phyloP scores from a whole-genome alignment of 2,113 vertebrate genomes.

The Panthera uncia region DNA sequence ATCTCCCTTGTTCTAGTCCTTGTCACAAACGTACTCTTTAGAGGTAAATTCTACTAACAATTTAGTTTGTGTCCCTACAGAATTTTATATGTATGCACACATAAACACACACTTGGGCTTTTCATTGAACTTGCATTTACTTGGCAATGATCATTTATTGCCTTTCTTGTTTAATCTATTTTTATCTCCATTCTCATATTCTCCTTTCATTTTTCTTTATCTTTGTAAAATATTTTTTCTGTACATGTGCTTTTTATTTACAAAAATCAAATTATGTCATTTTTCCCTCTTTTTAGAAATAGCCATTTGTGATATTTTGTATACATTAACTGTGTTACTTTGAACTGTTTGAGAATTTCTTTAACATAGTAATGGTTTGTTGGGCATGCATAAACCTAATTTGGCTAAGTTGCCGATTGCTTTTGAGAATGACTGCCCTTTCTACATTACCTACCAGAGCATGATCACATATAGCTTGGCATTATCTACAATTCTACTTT shows the following conservation, averaged over 20 bases:
- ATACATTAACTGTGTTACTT: not conserved
- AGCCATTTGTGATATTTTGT: not conserved
- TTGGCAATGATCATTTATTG: not conserved
- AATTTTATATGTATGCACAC: not conserved
- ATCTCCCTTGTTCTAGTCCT: not conserved
- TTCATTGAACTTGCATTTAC: not conserved
- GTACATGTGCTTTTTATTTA: not conserved
- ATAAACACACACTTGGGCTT: not conserved
- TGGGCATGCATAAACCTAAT: not conserved
- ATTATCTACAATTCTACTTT: not conserved
- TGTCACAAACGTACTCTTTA: not conserved
- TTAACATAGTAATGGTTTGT: not conserved
- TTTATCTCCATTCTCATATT: not conserved
- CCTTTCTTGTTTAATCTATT: not conserved
- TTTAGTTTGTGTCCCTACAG: not conserved
- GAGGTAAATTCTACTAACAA: not conserved
- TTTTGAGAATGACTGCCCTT: not conserved
- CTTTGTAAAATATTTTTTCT: not conserved
- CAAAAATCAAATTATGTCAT: not conserved
- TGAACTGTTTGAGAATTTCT: not conserved
- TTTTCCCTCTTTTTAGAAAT: not conserved
- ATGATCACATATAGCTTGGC: not conserved
- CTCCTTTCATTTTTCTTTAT: not conserved
- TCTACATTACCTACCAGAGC: not conserved
- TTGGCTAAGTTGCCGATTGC: not conserved